These are phyloP conservation scores for Phenganax marumi DNA, from an alignment of 92 coral and sea anemone genomes.

Conservation along the genomic window DNA sequence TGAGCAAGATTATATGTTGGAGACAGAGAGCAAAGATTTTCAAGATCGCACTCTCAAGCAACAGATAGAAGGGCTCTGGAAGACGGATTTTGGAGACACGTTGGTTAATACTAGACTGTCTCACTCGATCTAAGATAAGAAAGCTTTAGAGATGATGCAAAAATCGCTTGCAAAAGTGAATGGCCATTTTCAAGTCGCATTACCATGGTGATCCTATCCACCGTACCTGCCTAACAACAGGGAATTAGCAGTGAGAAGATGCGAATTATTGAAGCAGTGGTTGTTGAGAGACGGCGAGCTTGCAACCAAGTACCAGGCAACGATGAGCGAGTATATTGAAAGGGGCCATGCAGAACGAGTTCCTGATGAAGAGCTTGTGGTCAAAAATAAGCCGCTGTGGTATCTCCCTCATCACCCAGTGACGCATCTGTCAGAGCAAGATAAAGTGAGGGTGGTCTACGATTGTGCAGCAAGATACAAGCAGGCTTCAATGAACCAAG, in stretches of 20 bases:
- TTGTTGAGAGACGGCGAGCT: conserved; percentile 46
- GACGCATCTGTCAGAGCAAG: conserved; percentile 41
- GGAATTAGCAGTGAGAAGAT: conserved; percentile 44
- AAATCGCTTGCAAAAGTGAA: conserved; percentile 33
- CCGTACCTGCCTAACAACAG: conserved; percentile 43
- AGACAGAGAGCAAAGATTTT: neutral
- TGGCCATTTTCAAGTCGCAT: conserved; percentile 54
- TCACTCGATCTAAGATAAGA: conserved; percentile 49
- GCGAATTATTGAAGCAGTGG: conserved; percentile 49
- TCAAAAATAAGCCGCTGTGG: neutral
- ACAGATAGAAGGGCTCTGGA: conserved; percentile 55
- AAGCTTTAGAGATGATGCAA: conserved; percentile 43
- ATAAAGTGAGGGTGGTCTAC: conserved; percentile 45
- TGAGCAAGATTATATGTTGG: too few relatives aligned
- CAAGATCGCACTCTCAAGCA: conserved; percentile 29
- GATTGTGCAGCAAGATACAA: conserved; percentile 41
- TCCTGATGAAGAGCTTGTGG: conserved; percentile 29
- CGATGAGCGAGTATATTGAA: conserved; percentile 52
- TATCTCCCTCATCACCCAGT: conserved; percentile 42
- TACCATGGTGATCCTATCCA: conserved; percentile 49
- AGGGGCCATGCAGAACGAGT: conserved; percentile 30
- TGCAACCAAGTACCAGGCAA: conserved; percentile 29
- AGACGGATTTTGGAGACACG: conserved; percentile 48
- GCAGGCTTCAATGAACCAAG: conserved; percentile 34
- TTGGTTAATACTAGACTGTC: conserved; percentile 18